A percentile compares a stretch with the other conserved stretches of the same genome.
These are phyloP conservation scores for Coccyzus lansbergi DNA, from an alignment of 2,797 vertebrate species.

Conservation along the genomic window DNA sequence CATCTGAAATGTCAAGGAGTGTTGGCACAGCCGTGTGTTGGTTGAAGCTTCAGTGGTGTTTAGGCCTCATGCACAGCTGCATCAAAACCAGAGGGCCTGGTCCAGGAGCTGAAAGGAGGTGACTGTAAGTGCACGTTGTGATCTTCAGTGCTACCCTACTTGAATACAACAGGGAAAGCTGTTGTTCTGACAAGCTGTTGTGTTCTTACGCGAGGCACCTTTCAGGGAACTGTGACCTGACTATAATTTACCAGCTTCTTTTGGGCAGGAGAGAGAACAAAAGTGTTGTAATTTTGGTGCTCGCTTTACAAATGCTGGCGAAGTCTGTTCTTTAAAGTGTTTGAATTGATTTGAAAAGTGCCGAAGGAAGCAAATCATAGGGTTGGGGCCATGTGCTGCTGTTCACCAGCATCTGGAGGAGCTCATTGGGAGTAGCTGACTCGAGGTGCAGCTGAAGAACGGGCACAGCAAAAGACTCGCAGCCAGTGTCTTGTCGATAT, in stretches of 20 bases:
- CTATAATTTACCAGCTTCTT: not conserved
- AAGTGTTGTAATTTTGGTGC: not conserved
- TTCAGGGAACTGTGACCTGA: not conserved
- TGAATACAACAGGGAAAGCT: not conserved
- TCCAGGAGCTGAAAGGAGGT: not conserved
- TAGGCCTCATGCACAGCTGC: not conserved
- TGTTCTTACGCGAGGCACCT: not conserved
- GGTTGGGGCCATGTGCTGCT: not conserved
- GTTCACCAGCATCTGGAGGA: not conserved
- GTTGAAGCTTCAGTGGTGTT: not conserved
- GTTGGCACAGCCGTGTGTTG: not conserved
- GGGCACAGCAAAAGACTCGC: not conserved
- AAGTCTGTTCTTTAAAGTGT: not conserved
- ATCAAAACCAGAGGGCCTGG: not conserved
- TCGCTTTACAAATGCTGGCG: slow-evolving; percentile 6
- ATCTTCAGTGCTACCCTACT: not conserved
- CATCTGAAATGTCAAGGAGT: not conserved
- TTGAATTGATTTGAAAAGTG: not conserved
- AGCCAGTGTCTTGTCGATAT: fast-evolving
- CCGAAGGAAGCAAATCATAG: fast-evolving
- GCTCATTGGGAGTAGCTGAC: fast-evolving
- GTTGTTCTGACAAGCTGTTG: not conserved
- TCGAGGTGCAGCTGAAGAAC: not conserved
- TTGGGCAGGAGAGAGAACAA: not conserved
- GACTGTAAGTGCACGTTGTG: not conserved